Conservation (phyloP, 2,797 vertebrate species). For the Neosilurus mollespiculum region DNA sequence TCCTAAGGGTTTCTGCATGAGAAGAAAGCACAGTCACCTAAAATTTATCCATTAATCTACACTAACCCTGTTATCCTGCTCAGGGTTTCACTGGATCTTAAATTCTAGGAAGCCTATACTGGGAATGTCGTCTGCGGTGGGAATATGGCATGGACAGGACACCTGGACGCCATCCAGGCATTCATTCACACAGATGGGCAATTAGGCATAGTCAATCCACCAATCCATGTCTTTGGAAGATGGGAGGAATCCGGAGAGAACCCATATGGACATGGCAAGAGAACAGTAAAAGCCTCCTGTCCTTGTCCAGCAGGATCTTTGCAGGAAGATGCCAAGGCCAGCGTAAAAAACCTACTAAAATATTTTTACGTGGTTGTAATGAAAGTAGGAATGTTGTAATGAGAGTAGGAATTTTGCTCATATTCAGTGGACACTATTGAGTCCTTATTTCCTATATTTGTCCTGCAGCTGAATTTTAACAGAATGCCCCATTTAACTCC, state of each 20-base stretch:
- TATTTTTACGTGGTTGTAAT: neutral
- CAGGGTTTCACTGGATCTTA: neutral
- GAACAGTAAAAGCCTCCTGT: neutral
- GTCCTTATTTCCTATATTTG: too few species aligned
- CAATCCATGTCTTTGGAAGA: neutral
- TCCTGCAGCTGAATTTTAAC: too few species aligned
- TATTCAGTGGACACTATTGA: too few species aligned
- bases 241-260: neutral
- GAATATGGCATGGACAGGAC: neutral
- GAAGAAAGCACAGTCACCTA: neutral
- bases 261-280: neutral
- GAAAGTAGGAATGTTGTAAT: too few species aligned
- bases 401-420: too few species aligned
- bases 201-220: neutral
- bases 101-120: neutral
- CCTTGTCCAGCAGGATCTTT: neutral
- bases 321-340: neutral
- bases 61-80: neutral
- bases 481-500: too few species aligned
- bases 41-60: neutral
- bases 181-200: neutral
- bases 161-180: neutral
- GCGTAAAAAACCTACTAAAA: neutral
- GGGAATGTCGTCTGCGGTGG: neutral
- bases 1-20: neutral